Evolutionary conservation across 1,140 invertebrate genomes (phyloP), one percentile per base, ranked within the genome.

Genomic region (Pectinophora gossypiella): DNA sequence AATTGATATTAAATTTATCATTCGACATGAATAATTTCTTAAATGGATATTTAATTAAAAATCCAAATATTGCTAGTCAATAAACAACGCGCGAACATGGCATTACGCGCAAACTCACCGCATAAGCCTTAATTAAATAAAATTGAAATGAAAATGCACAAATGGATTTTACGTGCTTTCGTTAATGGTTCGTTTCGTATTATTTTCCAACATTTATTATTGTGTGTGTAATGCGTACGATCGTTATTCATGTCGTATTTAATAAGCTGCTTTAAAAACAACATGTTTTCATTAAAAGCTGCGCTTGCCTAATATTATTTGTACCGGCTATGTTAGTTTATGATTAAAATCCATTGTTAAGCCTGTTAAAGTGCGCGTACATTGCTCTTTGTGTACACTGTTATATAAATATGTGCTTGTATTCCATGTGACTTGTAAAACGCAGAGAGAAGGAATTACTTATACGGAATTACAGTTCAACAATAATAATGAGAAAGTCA

Each of bases 41-140:
- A n/a, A n/a, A n/a, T n/a, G n/a, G 36, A 13, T 3, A 38, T 40
- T 15, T 15, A 13, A 40, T 16, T 19, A 40, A 40, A 27, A 40
- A 40, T 16, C 13, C 42, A 44, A 21, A 19, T 13, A 44, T 20
- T 19, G n/a, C 27, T 32, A 3, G 18, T 44, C 42, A 44, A 21
- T 44, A 21, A 21, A 44, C 42, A 44, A 20, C 19, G 15, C 19
- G 10, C 10, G 13, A 19, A 19, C 42, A 40, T n/a, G 19, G 42
- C 19, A 44, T 44, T 20, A 44, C 19, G 38, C 38, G 45, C 13
- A 27, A 27, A 47, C 20, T 45, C 72, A 69, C 62, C 70, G 65
- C 73, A 82, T 76, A 81, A 76, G 77, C 77, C 68, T 86, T 86
- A 85, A 86, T 86, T 86, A 85, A 85, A 87, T 85, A 85, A 85